Evolutionary conservation across 2,888 invertebrate species (phyloP), one percentile per base, ranked within the genome.

Genomic region (Gandaritis pyraliata): DNA sequence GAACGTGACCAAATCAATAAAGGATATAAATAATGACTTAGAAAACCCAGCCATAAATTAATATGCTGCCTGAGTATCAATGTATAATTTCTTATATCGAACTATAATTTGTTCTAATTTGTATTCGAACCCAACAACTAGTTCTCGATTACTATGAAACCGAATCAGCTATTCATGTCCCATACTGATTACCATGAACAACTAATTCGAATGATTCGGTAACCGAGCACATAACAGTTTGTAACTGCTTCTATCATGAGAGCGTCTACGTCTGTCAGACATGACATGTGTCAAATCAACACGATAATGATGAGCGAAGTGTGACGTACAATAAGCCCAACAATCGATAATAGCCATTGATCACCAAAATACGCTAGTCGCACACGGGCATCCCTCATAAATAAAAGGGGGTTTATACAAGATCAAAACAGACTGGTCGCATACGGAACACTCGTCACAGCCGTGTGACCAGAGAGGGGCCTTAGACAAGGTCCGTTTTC

Each of bases 271-370:
- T 50, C 51, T 47, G 39, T 49, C 23, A 13, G 30, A 64, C 63
- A 50, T 65, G 68, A 55, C 64, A 63, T 50, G 62, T 68, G 66
- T 69, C 69, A 69, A 68, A 66, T 66, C 65, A 69, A 69, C 64
- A 58, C 61, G 48, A 48, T 60, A 69, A 59, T 55, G 56, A 66
- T 60, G 62, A 53, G 58, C 45, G 65, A 56, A 65, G 62, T 15
- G 55, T 61, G 69, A 53, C 67, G 54, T 16, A 15, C 11, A 15
- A 41, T 15, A n/a, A n/a, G 13, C 8, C 59, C 64, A 67, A 64
- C 60, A 61, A 43, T 16, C 10, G 43, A 8, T 16, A 43, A 11
- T 43, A 16, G 15, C 18, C 36, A 45, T 43, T 48, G 43, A 63
- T 18, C 18, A 33, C 16, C 5, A 13, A 43, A 30, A 45, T 16